Base-by-base conservation (phyloP, 2,113 vertebrate species). In the Nanger granti region DNA sequence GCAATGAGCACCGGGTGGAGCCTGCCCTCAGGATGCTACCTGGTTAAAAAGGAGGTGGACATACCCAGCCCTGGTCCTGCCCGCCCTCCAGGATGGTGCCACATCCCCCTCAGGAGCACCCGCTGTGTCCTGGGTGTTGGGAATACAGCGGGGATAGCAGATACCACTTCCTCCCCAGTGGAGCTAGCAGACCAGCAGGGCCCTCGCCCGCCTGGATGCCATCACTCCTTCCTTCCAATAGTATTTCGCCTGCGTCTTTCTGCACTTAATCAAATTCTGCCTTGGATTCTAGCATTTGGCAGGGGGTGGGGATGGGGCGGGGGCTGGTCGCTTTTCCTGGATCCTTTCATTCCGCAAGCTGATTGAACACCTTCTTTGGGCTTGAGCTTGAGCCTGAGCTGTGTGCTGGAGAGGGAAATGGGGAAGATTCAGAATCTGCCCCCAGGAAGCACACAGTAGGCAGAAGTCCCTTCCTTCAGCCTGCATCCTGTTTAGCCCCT, bases 211-310 rank as follows among this genome's bases (percentile, higher is more conserved):
- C 4, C 79, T 20, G 17, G 34, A 31, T 3, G 10, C 49, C 0
- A 20, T 55, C 62, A 8, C n/a, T 8, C 34, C 47, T 89, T 80
- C 18, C 85, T 60, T 41, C 79, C 55, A 54, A 15, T 20, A 31
- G 89, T 57, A 17, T 49, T 87, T 73, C 28, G 7, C 52, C 59
- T 20, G 29, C 2, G 5, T 89, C 17, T 66, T 64, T 60, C 62
- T 82, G 41, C 54, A 49, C 41, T 59, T 96, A 13, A 89, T 66
- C n/a, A 64, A 49, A 69, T 69, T 94, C 93, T 94, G 31, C 57
- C 47, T 62, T 87, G 37, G 69, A 52, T 24, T n/a, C 44, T 62
- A 57, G 62, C 34, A 80, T 44, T 89, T 60, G 52, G 31, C 57
- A 60, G 41, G 31, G 87, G 76, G 41, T 85, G 83, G 12, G 7